These are phyloP conservation scores for Delichon dasypus DNA, from an alignment of 2,797 vertebrate genomes.

Conservation along the genomic window DNA sequence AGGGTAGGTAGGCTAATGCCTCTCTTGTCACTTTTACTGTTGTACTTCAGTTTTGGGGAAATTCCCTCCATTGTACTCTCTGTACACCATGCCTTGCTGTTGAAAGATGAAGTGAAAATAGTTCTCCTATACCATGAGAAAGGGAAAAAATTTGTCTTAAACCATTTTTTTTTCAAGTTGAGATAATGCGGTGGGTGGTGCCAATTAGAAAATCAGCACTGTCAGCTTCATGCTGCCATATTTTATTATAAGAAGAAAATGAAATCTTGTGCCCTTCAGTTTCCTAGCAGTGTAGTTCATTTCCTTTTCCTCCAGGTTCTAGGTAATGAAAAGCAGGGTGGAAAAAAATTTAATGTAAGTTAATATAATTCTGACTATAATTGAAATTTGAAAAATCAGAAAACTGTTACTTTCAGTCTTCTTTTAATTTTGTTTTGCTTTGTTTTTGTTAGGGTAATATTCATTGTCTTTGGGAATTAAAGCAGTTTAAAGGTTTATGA, in stretches of 20 bases:
- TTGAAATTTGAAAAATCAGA: not conserved
- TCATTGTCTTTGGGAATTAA: not conserved
- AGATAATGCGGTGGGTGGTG: not conserved
- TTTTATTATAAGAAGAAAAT: not conserved
- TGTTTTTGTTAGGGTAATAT: not conserved
- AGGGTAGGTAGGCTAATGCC: not conserved
- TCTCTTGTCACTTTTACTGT: not conserved
- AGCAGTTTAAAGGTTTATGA: not conserved
- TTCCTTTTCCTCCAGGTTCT: not conserved
- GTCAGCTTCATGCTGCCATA: not conserved
- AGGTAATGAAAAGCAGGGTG: not conserved
- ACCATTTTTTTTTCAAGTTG: not conserved
- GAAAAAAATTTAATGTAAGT: not conserved
- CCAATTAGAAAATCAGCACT: not conserved
- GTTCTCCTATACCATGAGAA: not conserved
- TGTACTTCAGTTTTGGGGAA: not conserved
- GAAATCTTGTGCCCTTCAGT: not conserved
- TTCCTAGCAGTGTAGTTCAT: not conserved
- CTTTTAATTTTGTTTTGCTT: not conserved
- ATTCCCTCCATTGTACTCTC: fast-evolving
- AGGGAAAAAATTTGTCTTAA: not conserved
- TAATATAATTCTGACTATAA: not conserved
- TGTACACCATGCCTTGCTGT: not conserved
- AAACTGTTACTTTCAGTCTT: not conserved
- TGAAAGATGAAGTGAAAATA: not conserved